Evolutionary conservation across 2,888 invertebrate genomes (phyloP).

Genomic region (Machimus rusticus): DNA sequence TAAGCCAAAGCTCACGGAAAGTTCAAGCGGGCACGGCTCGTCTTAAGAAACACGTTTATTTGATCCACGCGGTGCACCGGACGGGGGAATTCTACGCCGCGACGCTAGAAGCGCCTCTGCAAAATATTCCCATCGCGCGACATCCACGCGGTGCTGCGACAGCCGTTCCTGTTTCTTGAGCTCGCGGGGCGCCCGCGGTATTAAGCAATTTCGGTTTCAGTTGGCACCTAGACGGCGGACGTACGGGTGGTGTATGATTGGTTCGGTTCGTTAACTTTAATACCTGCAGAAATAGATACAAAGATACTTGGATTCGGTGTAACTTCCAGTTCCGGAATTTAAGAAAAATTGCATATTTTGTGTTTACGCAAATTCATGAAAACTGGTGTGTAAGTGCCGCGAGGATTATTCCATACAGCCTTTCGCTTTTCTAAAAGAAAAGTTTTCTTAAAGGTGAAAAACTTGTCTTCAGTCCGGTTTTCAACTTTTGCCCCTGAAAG

Average conservation of each 20-base stretch:
- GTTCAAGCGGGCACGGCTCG: background rate
- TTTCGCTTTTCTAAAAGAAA: conserved; percentile 14
- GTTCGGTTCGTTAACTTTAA: background rate
- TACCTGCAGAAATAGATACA: background rate
- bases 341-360: background rate
- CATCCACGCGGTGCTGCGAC: background rate
- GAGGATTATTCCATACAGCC: background rate
- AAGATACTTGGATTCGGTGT: background rate
- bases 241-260: background rate
- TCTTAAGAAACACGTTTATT: background rate
- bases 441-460: background rate
- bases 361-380: background rate
- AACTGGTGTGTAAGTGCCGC: background rate
- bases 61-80: background rate
- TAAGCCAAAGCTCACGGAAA: background rate
- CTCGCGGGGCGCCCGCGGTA: background rate
- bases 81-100: background rate
- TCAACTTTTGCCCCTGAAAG: conserved; percentile 2
- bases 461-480: conserved; percentile 27
- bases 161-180: conserved; percentile 17
- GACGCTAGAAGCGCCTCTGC: background rate
- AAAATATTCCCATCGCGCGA: conserved; percentile 5
- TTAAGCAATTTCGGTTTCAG: conserved; percentile 34
- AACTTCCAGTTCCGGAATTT: background rate
- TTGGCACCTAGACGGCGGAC: conserved; percentile 12